phyloP scores from a whole-genome alignment of 2,797 vertebrate genomes.

The Schizopygopsis pylzovi region DNA sequence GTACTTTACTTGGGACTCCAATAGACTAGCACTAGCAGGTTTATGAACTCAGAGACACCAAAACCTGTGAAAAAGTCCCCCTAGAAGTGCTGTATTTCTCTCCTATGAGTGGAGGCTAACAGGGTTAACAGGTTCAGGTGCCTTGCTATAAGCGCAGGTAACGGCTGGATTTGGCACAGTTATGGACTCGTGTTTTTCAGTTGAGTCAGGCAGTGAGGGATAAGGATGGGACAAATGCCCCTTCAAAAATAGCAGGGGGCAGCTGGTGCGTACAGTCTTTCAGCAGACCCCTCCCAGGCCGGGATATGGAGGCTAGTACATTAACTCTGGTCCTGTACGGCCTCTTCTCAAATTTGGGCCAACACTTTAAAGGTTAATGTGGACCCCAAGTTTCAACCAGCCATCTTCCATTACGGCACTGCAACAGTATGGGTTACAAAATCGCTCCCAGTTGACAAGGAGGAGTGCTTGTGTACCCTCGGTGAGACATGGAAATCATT shows the following conservation, averaged over 20 bases:
- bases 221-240: constrained; percentile 83
- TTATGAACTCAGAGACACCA: too few species aligned
- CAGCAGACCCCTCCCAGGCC: constrained; percentile 79
- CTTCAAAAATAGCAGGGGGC: constrained; percentile 85
- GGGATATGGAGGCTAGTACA: constrained; percentile 65
- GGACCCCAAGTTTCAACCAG: constrained; percentile 57
- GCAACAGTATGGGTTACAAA: constrained; percentile 65
- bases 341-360: constrained; percentile 45
- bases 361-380: constrained; percentile 66
- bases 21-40: not conserved
- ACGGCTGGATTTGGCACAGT: constrained; percentile 1
- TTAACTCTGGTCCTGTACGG: constrained; percentile 36
- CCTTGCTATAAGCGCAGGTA: constrained; percentile 20
- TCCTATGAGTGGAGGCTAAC: not conserved
- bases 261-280: constrained; percentile 84
- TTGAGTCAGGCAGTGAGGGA: constrained; percentile 81
- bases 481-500: constrained; percentile 83
- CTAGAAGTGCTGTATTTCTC: constrained; percentile 2
- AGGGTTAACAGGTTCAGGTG: constrained; percentile 39
- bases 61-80: not conserved
- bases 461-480: constrained; percentile 76
- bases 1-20: not conserved
- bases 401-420: constrained; percentile 65
- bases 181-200: constrained; percentile 70
- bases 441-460: constrained; percentile 67